phyloP scores from a whole-genome alignment of 2,888 invertebrate species.

The Lycia hirtaria region DNA sequence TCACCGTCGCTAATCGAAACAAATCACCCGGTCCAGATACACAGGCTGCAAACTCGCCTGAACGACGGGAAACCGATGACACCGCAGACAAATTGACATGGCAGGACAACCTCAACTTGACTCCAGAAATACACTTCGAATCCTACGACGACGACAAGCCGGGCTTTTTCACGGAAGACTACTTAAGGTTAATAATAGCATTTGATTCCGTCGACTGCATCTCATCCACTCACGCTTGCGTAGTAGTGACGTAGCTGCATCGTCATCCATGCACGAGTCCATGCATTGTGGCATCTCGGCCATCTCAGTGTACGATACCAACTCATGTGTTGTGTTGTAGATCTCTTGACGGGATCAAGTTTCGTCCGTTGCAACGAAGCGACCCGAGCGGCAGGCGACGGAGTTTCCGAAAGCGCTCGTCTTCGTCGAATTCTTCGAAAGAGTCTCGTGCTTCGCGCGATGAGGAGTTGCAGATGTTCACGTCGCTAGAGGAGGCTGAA shows the following conservation, averaged over 20 bases:
- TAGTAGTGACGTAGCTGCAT: slow-evolving; percentile 63
- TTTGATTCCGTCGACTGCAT: slow-evolving; percentile 56
- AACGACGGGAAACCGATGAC: slow-evolving; percentile 54
- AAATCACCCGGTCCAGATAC: slow-evolving; percentile 75
- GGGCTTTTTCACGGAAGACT: slow-evolving; percentile 76
- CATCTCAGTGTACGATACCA: slow-evolving; percentile 71
- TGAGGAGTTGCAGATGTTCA: slow-evolving; percentile 87
- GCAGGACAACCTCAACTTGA: slow-evolving; percentile 75
- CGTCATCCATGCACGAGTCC: slow-evolving; percentile 65
- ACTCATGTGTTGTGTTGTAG: slow-evolving; percentile 82
- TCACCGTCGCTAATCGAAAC: slow-evolving; percentile 74
- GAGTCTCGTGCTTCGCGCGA: slow-evolving; percentile 87
- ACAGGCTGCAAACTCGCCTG: slow-evolving; percentile 70
- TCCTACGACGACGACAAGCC: slow-evolving; percentile 80
- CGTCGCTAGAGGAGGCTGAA: slow-evolving; percentile 87
- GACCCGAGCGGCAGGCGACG: slow-evolving; percentile 87
- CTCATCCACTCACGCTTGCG: slow-evolving; percentile 56
- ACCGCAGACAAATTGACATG: slow-evolving; percentile 73
- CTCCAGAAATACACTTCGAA: slow-evolving; percentile 81
- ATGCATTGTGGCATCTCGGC: slow-evolving; percentile 51
- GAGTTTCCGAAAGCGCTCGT: slow-evolving; percentile 86
- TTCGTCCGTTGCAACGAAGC: slow-evolving; percentile 85
- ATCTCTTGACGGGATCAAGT: slow-evolving; percentile 88
- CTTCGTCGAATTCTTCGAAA: slow-evolving; percentile 86
- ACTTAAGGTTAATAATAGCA: slow-evolving; percentile 80